Conservation (phyloP, 2,888 invertebrate genomes). For the Dysmachus trigonus region DNA sequence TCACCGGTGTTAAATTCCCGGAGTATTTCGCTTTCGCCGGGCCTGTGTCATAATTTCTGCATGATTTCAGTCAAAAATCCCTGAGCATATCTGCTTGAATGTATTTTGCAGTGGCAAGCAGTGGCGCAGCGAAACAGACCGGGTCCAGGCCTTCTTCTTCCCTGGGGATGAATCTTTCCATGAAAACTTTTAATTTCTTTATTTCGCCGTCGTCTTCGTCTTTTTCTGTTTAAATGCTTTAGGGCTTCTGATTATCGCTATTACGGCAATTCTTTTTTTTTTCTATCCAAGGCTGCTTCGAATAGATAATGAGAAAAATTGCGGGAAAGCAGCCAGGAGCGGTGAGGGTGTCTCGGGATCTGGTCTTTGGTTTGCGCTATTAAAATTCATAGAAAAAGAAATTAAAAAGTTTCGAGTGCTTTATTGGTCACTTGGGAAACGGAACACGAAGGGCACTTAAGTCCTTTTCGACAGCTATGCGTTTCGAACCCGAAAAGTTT, state of each 20-base stretch:
- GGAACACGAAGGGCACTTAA: not conserved
- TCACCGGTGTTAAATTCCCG: conserved; percentile 19
- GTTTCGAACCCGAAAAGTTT: not conserved
- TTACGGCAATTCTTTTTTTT: conserved; percentile 43
- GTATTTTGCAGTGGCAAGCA: not conserved
- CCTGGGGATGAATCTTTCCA: conserved; percentile 17
- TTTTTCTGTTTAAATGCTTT: conserved; percentile 38
- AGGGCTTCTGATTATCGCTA: conserved; percentile 45
- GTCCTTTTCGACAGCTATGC: not conserved
- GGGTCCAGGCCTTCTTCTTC: not conserved
- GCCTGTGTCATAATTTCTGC: conserved; percentile 19
- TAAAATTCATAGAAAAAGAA: conserved; percentile 49
- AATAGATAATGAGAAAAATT: conserved; percentile 26
- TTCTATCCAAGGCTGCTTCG: conserved; percentile 12
- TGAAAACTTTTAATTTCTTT: conserved; percentile 35
- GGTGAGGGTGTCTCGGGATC: not conserved
- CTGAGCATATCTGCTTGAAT: not conserved
- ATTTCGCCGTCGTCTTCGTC: conserved; percentile 6
- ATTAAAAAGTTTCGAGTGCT: conserved; percentile 48
- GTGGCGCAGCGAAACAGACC: not conserved
- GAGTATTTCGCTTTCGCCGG: not conserved
- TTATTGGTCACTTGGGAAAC: conserved; percentile 47
- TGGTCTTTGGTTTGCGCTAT: conserved; percentile 24
- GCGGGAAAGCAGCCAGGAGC: not conserved
- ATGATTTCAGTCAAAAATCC: not conserved